Conservation (phyloP, 2,113 vertebrate genomes). For the Ctenomys sociabilis region DNA sequence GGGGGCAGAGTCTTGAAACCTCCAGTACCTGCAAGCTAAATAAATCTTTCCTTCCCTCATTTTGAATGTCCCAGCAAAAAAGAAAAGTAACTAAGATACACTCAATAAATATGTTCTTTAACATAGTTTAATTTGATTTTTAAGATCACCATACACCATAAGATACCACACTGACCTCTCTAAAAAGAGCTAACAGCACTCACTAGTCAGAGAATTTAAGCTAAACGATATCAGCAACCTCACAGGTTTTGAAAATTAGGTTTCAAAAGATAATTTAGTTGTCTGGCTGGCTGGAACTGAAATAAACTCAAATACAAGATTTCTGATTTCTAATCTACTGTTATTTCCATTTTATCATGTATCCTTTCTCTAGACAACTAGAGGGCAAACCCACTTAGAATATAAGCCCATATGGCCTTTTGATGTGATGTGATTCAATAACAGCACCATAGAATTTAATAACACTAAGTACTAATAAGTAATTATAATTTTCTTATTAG, state of each 20-base stretch:
- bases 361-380: not conserved
- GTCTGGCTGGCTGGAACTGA: not conserved
- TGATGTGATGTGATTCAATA: not conserved
- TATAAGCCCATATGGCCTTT: not conserved
- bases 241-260: conserved; percentile 12
- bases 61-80: too few relatives aligned
- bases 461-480: conserved; percentile 14
- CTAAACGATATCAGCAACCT: not conserved
- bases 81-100: too few relatives aligned
- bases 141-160: not conserved
- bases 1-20: too few relatives aligned
- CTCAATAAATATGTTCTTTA: not conserved
- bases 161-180: not conserved
- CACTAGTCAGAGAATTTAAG: not conserved
- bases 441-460: not conserved
- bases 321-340: not conserved
- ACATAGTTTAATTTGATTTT: conserved; percentile 20
- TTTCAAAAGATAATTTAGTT: conserved; percentile 20
- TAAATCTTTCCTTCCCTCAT: too few relatives aligned
- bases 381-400: not conserved
- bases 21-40: too few relatives aligned
- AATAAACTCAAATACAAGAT: conserved; percentile 26
- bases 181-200: not conserved
- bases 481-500: not conserved
- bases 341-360: not conserved